phyloP scores from a whole-genome alignment of 2,113 vertebrate genomes.

The Camarhynchus parvulus region DNA sequence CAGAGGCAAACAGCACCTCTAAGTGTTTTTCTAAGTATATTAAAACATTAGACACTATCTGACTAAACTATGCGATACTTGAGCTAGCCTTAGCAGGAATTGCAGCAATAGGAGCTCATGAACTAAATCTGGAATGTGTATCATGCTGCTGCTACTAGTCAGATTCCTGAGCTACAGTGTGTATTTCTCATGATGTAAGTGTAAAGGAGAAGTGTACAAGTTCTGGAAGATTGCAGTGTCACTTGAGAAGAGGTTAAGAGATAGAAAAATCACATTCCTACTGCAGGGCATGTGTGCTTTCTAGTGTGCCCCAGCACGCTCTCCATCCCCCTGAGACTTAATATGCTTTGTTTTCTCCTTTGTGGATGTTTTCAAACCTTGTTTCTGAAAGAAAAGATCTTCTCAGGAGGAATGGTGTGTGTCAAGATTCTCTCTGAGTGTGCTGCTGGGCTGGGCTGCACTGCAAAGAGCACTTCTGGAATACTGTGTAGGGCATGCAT shows the following conservation, averaged over 20 bases:
- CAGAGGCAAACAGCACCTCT: background rate
- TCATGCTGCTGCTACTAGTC: background rate
- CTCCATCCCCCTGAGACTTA: background rate
- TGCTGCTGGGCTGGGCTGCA: background rate
- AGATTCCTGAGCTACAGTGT: background rate
- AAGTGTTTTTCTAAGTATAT: background rate
- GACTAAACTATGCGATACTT: background rate
- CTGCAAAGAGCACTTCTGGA: background rate
- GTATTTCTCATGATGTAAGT: background rate
- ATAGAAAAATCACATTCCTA: background rate
- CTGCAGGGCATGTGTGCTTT: background rate
- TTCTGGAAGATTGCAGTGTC: background rate
- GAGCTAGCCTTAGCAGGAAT: background rate
- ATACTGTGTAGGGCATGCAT: background rate
- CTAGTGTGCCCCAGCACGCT: background rate
- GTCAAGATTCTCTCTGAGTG: background rate
- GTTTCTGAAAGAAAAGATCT: background rate
- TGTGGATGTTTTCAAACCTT: background rate
- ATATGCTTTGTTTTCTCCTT: background rate
- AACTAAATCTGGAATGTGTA: background rate
- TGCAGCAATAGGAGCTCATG: background rate
- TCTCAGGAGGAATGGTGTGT: background rate
- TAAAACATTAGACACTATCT: background rate
- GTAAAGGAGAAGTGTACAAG: accelerated
- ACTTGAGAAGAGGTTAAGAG: background rate